phyloP scores from a whole-genome alignment of 2,797 vertebrate species.

The Chrysocyon brachyurus region DNA sequence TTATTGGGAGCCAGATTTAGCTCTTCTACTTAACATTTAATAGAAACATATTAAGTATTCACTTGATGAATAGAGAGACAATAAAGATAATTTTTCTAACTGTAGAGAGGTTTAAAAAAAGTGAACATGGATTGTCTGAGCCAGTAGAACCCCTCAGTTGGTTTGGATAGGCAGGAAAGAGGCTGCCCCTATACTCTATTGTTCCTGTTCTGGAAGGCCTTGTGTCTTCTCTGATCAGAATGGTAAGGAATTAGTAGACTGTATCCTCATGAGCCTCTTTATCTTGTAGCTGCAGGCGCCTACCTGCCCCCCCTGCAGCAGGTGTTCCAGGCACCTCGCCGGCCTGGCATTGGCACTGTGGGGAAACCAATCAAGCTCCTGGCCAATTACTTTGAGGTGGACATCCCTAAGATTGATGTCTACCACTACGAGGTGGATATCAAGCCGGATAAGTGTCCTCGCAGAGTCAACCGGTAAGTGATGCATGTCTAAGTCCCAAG shows the following conservation, averaged over 20 bases:
- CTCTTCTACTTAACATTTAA: slow-evolving; percentile 1
- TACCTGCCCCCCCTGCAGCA: slow-evolving; percentile 97
- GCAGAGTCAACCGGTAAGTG: slow-evolving; percentile 98
- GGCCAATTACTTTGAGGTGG: slow-evolving; percentile 99
- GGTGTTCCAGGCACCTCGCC: slow-evolving; percentile 98
- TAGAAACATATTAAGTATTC: slow-evolving; percentile 53
- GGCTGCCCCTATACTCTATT: neutral
- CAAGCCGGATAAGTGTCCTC: slow-evolving; percentile 99
- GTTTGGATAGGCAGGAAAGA: neutral
- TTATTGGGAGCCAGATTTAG: slow-evolving; percentile 56
- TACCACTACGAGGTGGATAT: slow-evolving; percentile 99
- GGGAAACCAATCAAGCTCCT: slow-evolving; percentile 99
- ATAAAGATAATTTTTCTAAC: slow-evolving; percentile 60
- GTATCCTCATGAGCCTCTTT: slow-evolving; percentile 54
- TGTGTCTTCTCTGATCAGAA: slow-evolving; percentile 20
- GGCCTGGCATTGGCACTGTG: slow-evolving; percentile 98
- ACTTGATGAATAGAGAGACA: slow-evolving; percentile 50
- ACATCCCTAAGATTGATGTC: slow-evolving; percentile 99
- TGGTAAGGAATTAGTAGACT: slow-evolving; percentile 20
- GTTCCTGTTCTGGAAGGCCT: neutral
- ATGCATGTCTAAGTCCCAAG: slow-evolving; percentile 65
- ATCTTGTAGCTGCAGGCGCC: slow-evolving; percentile 88
- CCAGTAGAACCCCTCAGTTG: slow-evolving; percentile 40
- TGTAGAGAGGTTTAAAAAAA: slow-evolving; percentile 34
- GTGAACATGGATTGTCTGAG: neutral